Evolutionary conservation across 2,888 invertebrate species (phyloP).

Genomic region (Geophilus truncorum): DNA sequence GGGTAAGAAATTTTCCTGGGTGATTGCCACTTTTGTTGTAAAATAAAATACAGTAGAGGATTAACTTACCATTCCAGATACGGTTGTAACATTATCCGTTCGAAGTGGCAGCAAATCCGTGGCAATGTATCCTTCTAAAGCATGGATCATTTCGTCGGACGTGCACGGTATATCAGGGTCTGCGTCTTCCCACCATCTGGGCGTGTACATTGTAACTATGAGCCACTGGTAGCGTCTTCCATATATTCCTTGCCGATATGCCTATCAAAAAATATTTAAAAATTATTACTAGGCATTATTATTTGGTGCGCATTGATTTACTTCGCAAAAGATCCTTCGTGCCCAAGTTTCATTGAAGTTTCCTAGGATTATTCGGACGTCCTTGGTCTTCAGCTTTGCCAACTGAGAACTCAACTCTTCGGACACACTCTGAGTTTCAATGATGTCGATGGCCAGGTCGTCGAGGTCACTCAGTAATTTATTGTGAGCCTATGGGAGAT

Average conservation of each 20-base stretch:
- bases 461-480: constrained; percentile 82
- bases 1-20: neutral
- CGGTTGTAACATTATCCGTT: constrained; percentile 77
- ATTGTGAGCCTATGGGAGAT: constrained; percentile 69
- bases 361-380: constrained; percentile 89
- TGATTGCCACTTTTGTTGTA: neutral
- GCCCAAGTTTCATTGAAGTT: constrained; percentile 96
- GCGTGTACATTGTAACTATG: constrained; percentile 55
- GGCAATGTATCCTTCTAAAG: constrained; percentile 80
- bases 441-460: constrained; percentile 67
- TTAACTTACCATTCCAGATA: constrained; percentile 77
- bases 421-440: constrained; percentile 83
- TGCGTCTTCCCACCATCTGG: constrained; percentile 41
- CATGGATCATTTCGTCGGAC: constrained; percentile 65
- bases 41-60: neutral
- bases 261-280: constrained; percentile 39
- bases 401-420: constrained; percentile 58
- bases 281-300: too few relatives aligned
- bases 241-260: constrained; percentile 57
- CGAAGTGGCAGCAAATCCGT: constrained; percentile 82
- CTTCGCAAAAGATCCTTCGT: constrained; percentile 54
- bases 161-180: constrained; percentile 54
- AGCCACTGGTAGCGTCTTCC: constrained; percentile 94
- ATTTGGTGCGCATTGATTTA: too few relatives aligned
- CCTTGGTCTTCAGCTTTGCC: constrained; percentile 64